A percentile compares a stretch with the other conserved stretches of the same genome.
Evolutionary conservation across 2,113 vertebrate genomes (phyloP).

Genomic region (Cephalopholis sonnerati): DNA sequence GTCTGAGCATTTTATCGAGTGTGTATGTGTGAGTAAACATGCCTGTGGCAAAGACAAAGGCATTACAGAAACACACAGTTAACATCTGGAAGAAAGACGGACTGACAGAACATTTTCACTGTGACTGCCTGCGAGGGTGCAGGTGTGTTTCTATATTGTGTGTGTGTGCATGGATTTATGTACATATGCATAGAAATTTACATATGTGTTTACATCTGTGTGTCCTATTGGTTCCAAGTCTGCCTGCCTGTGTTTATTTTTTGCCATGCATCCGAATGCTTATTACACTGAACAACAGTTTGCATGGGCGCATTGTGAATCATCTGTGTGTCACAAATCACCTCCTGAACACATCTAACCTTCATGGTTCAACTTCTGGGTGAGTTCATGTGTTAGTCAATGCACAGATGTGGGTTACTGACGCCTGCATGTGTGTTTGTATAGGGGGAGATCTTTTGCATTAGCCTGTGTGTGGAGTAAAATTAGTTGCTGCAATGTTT

Average conservation of each 20-base stretch:
- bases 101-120: constrained; percentile 34
- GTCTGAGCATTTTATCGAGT: constrained; percentile 41
- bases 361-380: constrained; percentile 68
- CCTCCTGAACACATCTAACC: constrained; percentile 70
- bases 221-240: constrained; percentile 18
- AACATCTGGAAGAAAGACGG: constrained; percentile 46
- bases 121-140: constrained; percentile 13
- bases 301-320: constrained; percentile 72
- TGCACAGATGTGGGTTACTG: constrained; percentile 29
- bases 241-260: constrained; percentile 41
- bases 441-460: not conserved
- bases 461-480: not conserved
- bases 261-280: constrained; percentile 28
- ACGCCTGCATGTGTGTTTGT: constrained; percentile 18
- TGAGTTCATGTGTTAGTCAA: constrained; percentile 65
- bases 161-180: not conserved
- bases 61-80: constrained; percentile 51
- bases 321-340: constrained; percentile 69
- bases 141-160: constrained; percentile 34
- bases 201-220: constrained; percentile 18
- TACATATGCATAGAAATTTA: constrained; percentile 13
- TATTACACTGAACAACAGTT: constrained; percentile 49
- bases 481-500: not conserved
- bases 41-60: constrained; percentile 63
- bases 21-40: constrained; percentile 57